Evolutionary conservation across 2,797 vertebrate species (phyloP), one percentile per base, ranked within the genome.

Genomic region (Cryptoprocta ferox): DNA sequence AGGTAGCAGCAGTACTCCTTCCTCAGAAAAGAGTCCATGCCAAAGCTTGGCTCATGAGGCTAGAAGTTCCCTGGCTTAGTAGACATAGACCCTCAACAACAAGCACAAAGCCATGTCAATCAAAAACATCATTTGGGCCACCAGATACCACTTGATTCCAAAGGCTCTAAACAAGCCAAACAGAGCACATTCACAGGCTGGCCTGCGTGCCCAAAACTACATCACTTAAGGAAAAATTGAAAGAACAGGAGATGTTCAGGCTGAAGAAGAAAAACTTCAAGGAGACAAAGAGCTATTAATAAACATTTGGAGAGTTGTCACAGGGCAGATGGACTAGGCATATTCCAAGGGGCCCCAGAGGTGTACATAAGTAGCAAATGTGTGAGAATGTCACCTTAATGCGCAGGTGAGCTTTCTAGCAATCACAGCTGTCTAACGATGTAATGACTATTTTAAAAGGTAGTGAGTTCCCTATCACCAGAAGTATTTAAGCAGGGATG

Each of bases 321-420:
- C n/a, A 15, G 16, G 39, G 32, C n/a, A 94, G n/a, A 53, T 84
- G 24, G 19, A 71, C 87, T 65, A 61, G 70, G 45, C 9, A 19
- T 56, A 63, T 48, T 95, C 53, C 75, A 89, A 95, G 35, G 32
- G 13, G 19, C 24, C 30, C 76, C 53, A 87, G 65, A 92, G 82
- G 48, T 89, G 88, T 73, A 71, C 26, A 89, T 3, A 2, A 95
- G 39, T 21, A 93, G 18, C 18, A 68, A 16, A 42, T 28, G 24
- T 73, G 30, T 28, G 5, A 28, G 37, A 68, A 66, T 39, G 3
- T 93, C 78, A 91, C 35, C 48, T 89, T 68, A 48, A 63, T 28
- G 5, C 42, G 9, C 61, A 87, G 45, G 88, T 48, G 68, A 95
- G 8, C 75, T 95, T 96, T 73, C 87, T 65, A 89, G 68, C n/a